Evolutionary conservation across 1,140 invertebrate species (phyloP).

Genomic region (Drosophila azteca): DNA sequence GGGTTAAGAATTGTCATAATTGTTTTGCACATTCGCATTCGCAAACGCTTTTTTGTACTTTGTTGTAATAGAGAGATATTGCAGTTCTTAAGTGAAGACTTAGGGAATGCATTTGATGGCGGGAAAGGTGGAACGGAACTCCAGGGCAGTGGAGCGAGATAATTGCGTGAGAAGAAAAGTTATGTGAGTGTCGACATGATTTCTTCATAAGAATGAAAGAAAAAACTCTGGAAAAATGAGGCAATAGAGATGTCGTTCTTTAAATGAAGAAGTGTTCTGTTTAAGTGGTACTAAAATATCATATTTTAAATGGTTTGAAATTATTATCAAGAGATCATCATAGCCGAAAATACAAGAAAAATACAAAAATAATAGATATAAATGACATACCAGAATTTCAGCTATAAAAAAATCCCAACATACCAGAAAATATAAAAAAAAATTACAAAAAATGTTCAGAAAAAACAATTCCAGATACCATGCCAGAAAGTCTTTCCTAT

Average conservation of each 20-base stretch:
- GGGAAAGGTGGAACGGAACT: conserved; percentile 14
- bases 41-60: conserved; percentile 13
- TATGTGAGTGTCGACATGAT: conserved; percentile 31
- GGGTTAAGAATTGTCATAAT: conserved; percentile 78
- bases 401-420: no score
- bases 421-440: no score
- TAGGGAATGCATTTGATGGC: conserved; percentile 34
- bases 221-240: not conserved
- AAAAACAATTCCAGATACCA: no score
- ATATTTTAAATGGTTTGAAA: no score
- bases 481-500: no score
- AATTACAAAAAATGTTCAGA: no score
- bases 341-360: no score
- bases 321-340: no score
- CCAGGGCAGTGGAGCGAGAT: conserved; percentile 7
- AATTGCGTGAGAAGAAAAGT: conserved; percentile 43
- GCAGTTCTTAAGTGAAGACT: conserved; percentile 31
- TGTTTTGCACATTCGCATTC: conserved; percentile 50
- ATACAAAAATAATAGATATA: no score
- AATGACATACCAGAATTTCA: no score
- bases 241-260: not conserved
- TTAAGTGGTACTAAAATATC: no score
- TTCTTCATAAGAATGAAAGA: conserved; percentile 34
- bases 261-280: not conserved
- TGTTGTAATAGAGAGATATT: conserved; percentile 64